Evolutionary conservation across 64 coral and sea anemone species (phyloP), one percentile per base, ranked within the genome.

Genomic region (Cladopsammia gracilis): DNA sequence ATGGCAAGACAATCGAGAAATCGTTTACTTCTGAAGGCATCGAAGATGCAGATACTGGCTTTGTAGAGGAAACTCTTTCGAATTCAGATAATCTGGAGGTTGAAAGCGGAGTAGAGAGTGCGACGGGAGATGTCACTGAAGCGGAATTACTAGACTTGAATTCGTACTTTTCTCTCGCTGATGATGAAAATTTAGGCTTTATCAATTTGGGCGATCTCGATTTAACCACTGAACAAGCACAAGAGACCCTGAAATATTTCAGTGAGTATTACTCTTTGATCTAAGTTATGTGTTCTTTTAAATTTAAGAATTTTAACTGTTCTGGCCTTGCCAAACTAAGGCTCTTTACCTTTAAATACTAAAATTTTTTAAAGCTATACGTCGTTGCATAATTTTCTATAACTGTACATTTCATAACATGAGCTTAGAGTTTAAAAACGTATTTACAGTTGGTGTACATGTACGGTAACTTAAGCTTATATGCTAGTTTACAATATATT

Each of bases 31-130:
- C 58, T 7, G 62, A 84, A 1, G 10, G 1, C 12, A 6, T 45
- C 18, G 80, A 67, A 47, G 80, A 84, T 51, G 12, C 5, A 47
- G 58, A 84, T 68, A 49, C 15, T 44, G 11, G 62, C 62, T 64
- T 51, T 51, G 9, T 47, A 84, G 80, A 84, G 45, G 80, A 84
- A 84, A 84, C 82, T 42, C 49, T 87, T n/a, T 93, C 91, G 11
- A 85, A 93, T 76, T 85, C 83, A 58, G 91, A 93, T 74, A 86
- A 93, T 74, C 58, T 93, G 45, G 91, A 93, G 58, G 62, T 83
- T 60, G 91, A 93, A 87, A 93, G 91, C 58, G 91, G 91, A 23
- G 91, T 93, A 15, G 91, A 93, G 47, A 93, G 91, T 93, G 77
- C 82, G 3, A 86, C 58, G 44, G 82, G 82, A 7, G 91, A 93